Conservation (phyloP, 2,113 vertebrate genomes). For the Panthera leo region DNA sequence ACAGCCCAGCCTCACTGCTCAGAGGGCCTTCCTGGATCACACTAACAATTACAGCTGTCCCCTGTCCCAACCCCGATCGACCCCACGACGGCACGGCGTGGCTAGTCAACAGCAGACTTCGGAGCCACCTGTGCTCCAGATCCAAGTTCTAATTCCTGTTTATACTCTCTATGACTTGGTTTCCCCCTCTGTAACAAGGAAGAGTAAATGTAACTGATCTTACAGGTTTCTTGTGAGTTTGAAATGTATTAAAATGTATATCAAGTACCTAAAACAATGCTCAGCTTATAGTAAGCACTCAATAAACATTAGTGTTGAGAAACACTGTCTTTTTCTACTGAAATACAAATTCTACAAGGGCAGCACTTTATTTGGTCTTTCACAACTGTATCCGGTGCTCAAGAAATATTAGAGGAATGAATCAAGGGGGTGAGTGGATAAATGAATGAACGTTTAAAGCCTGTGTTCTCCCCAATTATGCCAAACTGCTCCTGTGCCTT, state of each 20-base stretch:
- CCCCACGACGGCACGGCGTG: fast-evolving
- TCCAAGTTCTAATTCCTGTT: not conserved
- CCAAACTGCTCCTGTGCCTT: not conserved
- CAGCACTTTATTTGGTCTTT: not conserved
- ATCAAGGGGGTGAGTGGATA: not conserved
- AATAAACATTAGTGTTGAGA: not conserved
- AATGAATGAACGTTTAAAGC: not conserved
- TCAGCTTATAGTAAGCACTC: not conserved
- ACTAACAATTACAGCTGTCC: not conserved
- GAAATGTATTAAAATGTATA: not conserved
- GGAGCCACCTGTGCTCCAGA: not conserved
- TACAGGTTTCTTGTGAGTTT: not conserved
- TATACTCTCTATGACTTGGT: not conserved
- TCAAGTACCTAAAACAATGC: not conserved
- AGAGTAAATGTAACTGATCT: not conserved
- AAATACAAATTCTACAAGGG: not conserved
- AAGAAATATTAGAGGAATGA: not conserved
- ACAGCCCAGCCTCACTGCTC: not conserved
- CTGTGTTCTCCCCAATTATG: not conserved
- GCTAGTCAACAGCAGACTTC: not conserved
- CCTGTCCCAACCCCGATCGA: not conserved
- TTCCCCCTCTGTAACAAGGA: not conserved
- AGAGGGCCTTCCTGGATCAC: not conserved
- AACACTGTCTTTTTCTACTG: not conserved
- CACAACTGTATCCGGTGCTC: not conserved